Conservation (phyloP, 2,113 vertebrate species). For the Origma solitaria region DNA sequence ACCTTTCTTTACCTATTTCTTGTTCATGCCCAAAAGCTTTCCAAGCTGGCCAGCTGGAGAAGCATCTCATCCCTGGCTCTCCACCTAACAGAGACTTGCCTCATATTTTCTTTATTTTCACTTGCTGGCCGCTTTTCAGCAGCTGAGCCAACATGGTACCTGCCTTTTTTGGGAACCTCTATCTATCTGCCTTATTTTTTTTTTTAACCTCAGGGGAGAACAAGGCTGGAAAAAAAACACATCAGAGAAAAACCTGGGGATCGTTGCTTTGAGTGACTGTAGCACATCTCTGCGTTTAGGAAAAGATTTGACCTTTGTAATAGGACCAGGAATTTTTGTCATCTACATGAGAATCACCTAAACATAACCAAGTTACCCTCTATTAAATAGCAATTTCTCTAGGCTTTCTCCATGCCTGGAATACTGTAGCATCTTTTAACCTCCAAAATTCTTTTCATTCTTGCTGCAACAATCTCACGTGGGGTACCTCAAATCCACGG, state of each 20-base stretch:
- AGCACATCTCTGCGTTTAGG: background rate
- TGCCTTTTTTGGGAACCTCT: background rate
- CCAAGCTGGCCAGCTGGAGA: background rate
- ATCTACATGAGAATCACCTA: background rate
- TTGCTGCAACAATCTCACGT: fast-evolving
- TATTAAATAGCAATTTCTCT: background rate
- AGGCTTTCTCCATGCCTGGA: background rate
- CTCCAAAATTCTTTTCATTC: background rate
- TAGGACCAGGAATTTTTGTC: background rate
- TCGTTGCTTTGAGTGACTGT: background rate
- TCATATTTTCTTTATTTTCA: background rate
- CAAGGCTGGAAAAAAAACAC: background rate
- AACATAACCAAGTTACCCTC: background rate
- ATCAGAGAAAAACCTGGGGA: background rate
- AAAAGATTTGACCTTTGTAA: background rate
- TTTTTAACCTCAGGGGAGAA: background rate
- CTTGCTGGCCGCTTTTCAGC: background rate
- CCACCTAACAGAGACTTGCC: background rate
- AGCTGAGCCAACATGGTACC: background rate
- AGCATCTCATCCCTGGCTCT: background rate
- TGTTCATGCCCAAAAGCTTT: background rate
- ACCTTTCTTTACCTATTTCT: background rate
- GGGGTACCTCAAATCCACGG: background rate
- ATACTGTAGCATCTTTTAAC: background rate
- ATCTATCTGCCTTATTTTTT: background rate